Conservation (phyloP, 1,140 invertebrate genomes). For the Harpegnathos saltator region DNA sequence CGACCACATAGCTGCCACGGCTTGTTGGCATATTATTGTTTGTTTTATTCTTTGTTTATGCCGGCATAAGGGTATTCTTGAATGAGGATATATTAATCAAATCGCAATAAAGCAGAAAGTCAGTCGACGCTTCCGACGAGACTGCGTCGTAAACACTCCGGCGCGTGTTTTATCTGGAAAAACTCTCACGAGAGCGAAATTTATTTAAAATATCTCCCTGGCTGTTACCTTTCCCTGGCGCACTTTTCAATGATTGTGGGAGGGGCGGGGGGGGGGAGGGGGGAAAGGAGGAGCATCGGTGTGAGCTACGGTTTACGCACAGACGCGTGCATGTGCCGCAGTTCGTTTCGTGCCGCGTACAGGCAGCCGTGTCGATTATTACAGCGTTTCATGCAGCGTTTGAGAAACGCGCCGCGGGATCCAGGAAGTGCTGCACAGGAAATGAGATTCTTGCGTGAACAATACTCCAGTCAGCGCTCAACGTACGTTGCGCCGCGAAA, state of each 20-base stretch:
- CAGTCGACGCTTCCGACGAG: no score
- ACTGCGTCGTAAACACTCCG: no score
- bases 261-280: no score
- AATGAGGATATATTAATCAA: no score
- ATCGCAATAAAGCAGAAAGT: no score
- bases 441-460: constrained; percentile 80
- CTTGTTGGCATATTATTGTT: no score
- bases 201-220: background rate
- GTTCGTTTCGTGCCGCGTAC: constrained; percentile 51
- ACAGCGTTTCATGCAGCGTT: constrained; percentile 47
- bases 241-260: background rate
- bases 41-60: no score
- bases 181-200: no score
- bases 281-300: background rate
- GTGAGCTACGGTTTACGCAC: constrained; percentile 1
- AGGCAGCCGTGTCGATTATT: constrained; percentile 39
- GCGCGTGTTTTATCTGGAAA: no score
- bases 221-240: background rate
- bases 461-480: constrained; percentile 50
- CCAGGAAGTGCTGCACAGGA: constrained; percentile 71
- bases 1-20: no score
- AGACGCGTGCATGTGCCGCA: background rate
- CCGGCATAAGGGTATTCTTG: no score
- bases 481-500: background rate
- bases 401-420: constrained; percentile 65